Conservation (phyloP, 2,888 invertebrate genomes). For the Noctua comes region DNA sequence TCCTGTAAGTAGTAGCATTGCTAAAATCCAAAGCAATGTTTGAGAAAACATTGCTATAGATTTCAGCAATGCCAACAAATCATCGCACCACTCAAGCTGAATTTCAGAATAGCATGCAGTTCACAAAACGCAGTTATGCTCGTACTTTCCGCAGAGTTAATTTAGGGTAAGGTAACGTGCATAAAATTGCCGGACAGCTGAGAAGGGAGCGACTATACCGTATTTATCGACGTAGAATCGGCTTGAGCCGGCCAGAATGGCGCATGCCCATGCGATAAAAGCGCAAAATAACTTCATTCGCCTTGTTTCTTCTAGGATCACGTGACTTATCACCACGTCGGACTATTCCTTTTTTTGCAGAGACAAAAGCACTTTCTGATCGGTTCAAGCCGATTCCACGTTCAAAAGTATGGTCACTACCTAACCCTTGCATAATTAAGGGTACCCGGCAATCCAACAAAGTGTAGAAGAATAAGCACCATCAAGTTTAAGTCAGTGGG, state of each 20-base stretch:
- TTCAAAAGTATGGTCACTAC: not conserved
- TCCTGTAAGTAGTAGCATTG: no score
- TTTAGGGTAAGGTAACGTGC: not conserved
- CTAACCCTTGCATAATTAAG: not conserved
- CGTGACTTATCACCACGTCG: not conserved
- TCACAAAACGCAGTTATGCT: not conserved
- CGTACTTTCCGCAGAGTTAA: not conserved
- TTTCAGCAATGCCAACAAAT: not conserved
- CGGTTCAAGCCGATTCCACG: not conserved
- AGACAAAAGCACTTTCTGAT: not conserved
- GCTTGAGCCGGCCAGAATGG: not conserved
- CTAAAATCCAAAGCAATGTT: no score
- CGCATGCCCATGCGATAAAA: no score
- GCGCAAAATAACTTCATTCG: no score
- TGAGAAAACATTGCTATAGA: not conserved
- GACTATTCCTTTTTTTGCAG: not conserved
- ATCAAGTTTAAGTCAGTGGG: conserved; percentile 1
- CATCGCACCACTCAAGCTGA: not conserved
- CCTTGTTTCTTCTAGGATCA: not conserved
- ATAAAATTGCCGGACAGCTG: not conserved
- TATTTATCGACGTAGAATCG: not conserved
- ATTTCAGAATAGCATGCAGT: not conserved
- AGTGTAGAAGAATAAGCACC: conserved; percentile 1
- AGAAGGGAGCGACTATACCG: not conserved
- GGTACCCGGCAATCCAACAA: not conserved